Evolutionary conservation across 1,140 invertebrate species (phyloP).

Genomic region (Aphelenchoides besseyi): DNA sequence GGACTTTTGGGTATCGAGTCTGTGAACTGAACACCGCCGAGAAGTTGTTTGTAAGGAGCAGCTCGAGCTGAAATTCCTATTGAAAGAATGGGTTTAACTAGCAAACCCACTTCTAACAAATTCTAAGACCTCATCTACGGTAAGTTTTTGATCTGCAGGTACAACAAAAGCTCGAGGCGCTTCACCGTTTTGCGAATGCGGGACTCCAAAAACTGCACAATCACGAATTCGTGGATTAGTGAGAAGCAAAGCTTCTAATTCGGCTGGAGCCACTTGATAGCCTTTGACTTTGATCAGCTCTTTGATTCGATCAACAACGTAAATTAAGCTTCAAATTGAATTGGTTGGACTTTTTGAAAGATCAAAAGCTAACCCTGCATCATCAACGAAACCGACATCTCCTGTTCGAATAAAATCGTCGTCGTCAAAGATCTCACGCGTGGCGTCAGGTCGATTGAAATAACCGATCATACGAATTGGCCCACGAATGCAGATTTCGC

Average conservation of each 20-base stretch:
- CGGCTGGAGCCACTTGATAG: constrained; percentile 77
- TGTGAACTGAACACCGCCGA: constrained; percentile 70
- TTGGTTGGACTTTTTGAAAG: neutral
- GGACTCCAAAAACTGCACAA: constrained; percentile 77
- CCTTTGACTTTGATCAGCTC: constrained; percentile 87
- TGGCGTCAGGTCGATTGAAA: constrained; percentile 48
- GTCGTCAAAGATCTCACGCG: constrained; percentile 69
- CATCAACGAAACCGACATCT: constrained; percentile 76
- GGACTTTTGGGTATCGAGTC: constrained; percentile 72
- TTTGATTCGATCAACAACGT: constrained; percentile 78
- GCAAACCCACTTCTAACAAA: constrained; percentile 48
- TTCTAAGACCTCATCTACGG: constrained; percentile 40
- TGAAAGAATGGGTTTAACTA: neutral
- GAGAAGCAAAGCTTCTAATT: constrained; percentile 77
- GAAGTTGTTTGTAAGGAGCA: constrained; percentile 59
- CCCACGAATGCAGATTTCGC: constrained; percentile 38
- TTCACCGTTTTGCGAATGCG: constrained; percentile 73
- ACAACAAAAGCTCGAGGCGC: constrained; percentile 76
- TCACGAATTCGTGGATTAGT: constrained; percentile 73
- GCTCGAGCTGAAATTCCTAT: constrained; percentile 21
- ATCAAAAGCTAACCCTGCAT: constrained; percentile 66
- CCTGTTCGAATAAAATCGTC: constrained; percentile 75
- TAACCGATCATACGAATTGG: constrained; percentile 55
- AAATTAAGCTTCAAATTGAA: constrained; percentile 58
- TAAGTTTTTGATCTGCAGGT: constrained; percentile 64